phyloP scores from a whole-genome alignment of 2,797 vertebrate genomes.

The Margarornis squamiger region DNA sequence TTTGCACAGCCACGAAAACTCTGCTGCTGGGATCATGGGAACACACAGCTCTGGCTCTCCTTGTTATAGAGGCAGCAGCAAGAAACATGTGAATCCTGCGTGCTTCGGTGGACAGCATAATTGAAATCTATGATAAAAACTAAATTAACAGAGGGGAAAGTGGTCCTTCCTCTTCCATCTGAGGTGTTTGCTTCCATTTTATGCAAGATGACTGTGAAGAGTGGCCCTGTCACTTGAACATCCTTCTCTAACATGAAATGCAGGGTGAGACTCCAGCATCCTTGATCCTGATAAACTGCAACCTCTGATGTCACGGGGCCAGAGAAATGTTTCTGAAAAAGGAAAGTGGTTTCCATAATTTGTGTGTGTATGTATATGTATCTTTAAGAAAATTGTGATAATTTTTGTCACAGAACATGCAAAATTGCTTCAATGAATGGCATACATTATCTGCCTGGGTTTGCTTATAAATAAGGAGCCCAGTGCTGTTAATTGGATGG shows the following conservation, averaged over 20 bases:
- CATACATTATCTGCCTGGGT: not conserved
- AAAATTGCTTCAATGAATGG: not conserved
- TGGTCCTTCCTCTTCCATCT: not conserved
- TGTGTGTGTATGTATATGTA: rapidly evolving
- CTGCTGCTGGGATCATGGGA: not conserved
- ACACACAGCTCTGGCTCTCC: not conserved
- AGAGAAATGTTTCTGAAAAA: not conserved
- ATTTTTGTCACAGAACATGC: not conserved
- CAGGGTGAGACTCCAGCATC: not conserved
- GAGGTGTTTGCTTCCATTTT: not conserved
- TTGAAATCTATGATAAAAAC: not conserved
- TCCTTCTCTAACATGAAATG: not conserved
- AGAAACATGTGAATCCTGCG: not conserved
- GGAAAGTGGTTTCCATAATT: not conserved
- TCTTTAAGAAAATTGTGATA: not conserved
- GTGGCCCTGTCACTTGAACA: not conserved
- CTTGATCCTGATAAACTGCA: not conserved
- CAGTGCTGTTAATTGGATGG: not conserved
- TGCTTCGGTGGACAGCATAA: not conserved
- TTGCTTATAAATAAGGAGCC: not conserved
- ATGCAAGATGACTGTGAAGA: not conserved
- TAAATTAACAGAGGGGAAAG: not conserved
- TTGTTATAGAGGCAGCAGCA: not conserved
- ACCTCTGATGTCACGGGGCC: not conserved
- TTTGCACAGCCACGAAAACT: not conserved